Base-by-base conservation (phyloP, 2,797 vertebrate species). In the Pogonophryne albipinna region DNA sequence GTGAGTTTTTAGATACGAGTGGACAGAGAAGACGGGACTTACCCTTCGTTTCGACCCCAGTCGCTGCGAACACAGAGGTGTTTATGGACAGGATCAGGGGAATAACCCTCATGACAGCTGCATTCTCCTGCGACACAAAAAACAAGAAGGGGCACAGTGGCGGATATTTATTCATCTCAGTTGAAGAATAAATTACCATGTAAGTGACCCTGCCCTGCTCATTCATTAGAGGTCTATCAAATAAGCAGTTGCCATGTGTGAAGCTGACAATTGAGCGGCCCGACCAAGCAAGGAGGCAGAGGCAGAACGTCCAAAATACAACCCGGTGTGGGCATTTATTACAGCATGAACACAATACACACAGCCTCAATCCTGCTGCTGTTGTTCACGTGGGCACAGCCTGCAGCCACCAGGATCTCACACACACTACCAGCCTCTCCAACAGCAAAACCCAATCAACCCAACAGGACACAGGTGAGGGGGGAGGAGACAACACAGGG, bases 11-110 rank as follows among this genome's bases (percentile, higher is more conserved):
- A 72, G 14, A 59, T 50, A 64, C 51, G n/a, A 72, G 80, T 47
- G 60, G 51, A 70, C 69, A 2, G 16, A 65, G 72, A 67, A 72
- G 60, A 64, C 10, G 52, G 45, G 56, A 85, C 97, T 96, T 92
- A 99, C 98, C 98, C 98, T 91, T 99, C 97, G 1, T 98, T 99
- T 79, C 97, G 97, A 63, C 97, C 98, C 98, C 98, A 99, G 93
- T 99, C 97, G 1, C 94, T 99, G 68, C 98, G 97, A 49, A 98
- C 86, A 47, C 98, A 99, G 75, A 99, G 93, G 90, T 99, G 97
- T 63, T 94, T 95, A 78, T 99, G 97, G 45, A 95, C 94, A 0
- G 97, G 97, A 91, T 99, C 98, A 0, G 97, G 96, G 45, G 97
- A 95, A 0, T 98, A 99, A 71, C 98, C 98, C 80, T 98, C 97